Conservation (phyloP, 2,888 invertebrate genomes). For the Pocota personata region DNA sequence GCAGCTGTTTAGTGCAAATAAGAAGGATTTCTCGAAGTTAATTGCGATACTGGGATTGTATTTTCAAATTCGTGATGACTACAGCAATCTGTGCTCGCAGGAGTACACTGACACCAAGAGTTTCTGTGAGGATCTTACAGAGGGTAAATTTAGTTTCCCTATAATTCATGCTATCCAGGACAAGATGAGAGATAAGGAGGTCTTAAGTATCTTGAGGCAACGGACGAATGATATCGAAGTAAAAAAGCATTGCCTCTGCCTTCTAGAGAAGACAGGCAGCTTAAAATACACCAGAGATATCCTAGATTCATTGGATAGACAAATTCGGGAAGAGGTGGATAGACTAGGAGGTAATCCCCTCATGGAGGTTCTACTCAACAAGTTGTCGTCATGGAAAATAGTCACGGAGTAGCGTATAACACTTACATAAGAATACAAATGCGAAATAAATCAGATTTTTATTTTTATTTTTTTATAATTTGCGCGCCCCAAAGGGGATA, state of each 20-base stretch:
- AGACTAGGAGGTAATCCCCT: conserved; percentile 85
- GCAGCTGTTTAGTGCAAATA: conserved; percentile 96
- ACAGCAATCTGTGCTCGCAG: conserved; percentile 92
- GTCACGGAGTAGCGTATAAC: too few species aligned
- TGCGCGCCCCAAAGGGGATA: too few species aligned
- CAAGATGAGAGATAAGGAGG: conserved; percentile 90
- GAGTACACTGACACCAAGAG: conserved; percentile 92
- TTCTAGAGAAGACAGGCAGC: conserved; percentile 93
- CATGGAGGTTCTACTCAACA: not conserved
- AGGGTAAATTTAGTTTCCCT: conserved; percentile 99
- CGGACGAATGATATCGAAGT: conserved; percentile 94
- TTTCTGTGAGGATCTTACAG: conserved; percentile 94
- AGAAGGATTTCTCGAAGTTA: conserved; percentile 91
- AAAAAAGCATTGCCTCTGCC: conserved; percentile 94
- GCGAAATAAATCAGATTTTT: too few species aligned
- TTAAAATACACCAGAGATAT: conserved; percentile 92
- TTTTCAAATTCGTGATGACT: conserved; percentile 98
- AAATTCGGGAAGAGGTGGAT: conserved; percentile 89
- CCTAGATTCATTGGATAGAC: conserved; percentile 87
- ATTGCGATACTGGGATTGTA: conserved; percentile 94
- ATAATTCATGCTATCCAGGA: conserved; percentile 95
- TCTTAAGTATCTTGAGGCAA: conserved; percentile 94
- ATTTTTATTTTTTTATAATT: too few species aligned
- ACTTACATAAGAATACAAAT: too few species aligned
- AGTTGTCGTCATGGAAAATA: not conserved